phyloP scores from a whole-genome alignment of 2,888 invertebrate species.

The Steinernema scapterisci region DNA sequence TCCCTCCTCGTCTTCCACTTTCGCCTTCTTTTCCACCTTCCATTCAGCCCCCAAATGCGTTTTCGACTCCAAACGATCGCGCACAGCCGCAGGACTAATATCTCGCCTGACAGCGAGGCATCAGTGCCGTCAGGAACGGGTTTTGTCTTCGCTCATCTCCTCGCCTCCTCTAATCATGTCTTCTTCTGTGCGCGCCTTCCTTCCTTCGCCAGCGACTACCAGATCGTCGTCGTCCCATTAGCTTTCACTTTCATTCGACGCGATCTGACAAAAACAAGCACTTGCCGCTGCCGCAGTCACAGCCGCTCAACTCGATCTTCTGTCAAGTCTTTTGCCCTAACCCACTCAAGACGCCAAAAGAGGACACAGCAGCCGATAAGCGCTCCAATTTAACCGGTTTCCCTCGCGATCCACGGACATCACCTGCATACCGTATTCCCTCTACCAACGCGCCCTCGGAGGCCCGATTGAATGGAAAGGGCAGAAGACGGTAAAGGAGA shows the following conservation, averaged over 20 bases:
- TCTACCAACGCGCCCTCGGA: not conserved
- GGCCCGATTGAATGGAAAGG: constrained; percentile 17
- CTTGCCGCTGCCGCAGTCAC: constrained; percentile 21
- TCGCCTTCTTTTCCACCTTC: not conserved
- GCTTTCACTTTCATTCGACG: constrained; percentile 28
- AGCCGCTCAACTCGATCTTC: constrained; percentile 22
- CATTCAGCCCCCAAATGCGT: constrained; percentile 17
- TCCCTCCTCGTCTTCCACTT: not conserved
- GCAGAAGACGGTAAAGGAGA: not conserved
- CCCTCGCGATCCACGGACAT: not conserved
- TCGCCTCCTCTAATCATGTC: constrained; percentile 25
- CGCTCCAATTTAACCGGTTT: constrained; percentile 28
- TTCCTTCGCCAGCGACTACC: not conserved
- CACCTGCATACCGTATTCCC: constrained; percentile 23
- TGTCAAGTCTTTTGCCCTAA: constrained; percentile 29
- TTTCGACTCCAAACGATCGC: constrained; percentile 9
- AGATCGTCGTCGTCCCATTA: constrained; percentile 27
- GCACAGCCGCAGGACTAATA: constrained; percentile 19
- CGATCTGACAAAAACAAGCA: constrained; percentile 25
- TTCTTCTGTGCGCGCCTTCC: constrained; percentile 24
- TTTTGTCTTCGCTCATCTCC: constrained; percentile 24
- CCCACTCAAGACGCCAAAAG: constrained; percentile 27
- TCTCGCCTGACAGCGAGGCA: constrained; percentile 9
- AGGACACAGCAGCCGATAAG: constrained; percentile 15
- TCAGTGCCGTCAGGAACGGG: constrained; percentile 16